Conservation (phyloP, 2,113 vertebrate species). For the Dicaeum eximium region DNA sequence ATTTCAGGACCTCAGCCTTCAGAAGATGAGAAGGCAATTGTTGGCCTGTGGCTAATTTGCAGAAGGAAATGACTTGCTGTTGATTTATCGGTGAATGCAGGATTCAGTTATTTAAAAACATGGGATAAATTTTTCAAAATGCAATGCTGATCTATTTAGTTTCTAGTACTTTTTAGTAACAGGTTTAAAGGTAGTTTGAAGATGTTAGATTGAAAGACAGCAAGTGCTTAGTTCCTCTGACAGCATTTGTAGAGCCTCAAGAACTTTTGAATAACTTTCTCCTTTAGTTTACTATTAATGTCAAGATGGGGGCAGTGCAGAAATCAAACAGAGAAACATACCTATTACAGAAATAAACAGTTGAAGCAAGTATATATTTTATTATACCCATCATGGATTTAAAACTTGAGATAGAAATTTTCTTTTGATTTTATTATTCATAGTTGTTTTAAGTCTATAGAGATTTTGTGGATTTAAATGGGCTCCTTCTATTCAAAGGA, state of each 20-base stretch:
- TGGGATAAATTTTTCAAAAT: neutral
- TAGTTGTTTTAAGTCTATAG: neutral
- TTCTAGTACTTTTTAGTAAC: neutral
- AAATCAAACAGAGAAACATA: neutral
- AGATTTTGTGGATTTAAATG: neutral
- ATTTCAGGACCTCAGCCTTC: neutral
- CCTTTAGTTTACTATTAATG: neutral
- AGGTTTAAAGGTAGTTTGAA: neutral
- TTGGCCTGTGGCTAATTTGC: slow-evolving; percentile 31
- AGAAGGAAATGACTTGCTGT: neutral
- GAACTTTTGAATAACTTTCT: neutral
- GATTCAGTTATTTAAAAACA: neutral
- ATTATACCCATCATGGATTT: neutral
- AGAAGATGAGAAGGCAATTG: neutral
- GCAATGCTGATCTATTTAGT: neutral
- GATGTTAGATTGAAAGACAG: neutral
- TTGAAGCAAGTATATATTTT: neutral
- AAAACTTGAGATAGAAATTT: neutral
- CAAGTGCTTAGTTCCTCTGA: neutral
- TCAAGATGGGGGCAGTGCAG: neutral
- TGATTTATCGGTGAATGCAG: neutral
- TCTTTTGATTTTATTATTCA: neutral
- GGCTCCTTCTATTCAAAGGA: neutral
- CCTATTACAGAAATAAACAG: neutral
- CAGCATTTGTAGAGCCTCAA: neutral